Conservation (phyloP, 2,797 vertebrate species). For the Gila robusta region DNA sequence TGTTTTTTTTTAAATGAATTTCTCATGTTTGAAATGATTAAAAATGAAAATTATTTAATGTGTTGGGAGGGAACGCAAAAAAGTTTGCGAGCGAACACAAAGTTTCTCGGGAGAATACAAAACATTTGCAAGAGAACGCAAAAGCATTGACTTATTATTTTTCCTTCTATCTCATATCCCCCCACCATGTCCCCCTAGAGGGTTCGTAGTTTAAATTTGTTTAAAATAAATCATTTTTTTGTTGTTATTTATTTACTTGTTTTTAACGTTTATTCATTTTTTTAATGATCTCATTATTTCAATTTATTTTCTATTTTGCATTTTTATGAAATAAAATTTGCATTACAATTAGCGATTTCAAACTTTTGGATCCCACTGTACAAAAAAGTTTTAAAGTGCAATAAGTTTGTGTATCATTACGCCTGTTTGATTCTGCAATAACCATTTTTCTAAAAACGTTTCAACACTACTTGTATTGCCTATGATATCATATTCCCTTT, state of each 20-base stretch:
- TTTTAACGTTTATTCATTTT: not conserved
- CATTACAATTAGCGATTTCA: not conserved
- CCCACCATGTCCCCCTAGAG: too few species aligned
- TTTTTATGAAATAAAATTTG: not conserved
- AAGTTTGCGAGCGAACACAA: too few species aligned
- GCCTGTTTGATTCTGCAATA: not conserved
- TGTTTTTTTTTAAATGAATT: not conserved
- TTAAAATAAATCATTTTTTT: not conserved
- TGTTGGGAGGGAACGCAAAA: too few species aligned
- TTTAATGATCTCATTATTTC: not conserved
- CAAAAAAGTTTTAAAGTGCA: not conserved
- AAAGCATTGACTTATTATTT: too few species aligned
- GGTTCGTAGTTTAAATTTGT: not conserved
- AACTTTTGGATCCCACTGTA: not conserved
- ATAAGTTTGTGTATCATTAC: not conserved
- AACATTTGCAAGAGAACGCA: too few species aligned
- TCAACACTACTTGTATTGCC: not conserved
- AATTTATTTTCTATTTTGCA: not conserved
- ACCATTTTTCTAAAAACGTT: not conserved
- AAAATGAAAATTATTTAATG: too few species aligned
- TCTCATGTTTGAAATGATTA: too few species aligned
- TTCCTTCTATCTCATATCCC: too few species aligned
- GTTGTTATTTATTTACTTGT: not conserved
- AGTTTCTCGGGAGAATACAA: too few species aligned
- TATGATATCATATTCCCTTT: slow-evolving; percentile 23